Base-by-base conservation (phyloP, 2,113 vertebrate species). In the Pseudorasbora parva region DNA sequence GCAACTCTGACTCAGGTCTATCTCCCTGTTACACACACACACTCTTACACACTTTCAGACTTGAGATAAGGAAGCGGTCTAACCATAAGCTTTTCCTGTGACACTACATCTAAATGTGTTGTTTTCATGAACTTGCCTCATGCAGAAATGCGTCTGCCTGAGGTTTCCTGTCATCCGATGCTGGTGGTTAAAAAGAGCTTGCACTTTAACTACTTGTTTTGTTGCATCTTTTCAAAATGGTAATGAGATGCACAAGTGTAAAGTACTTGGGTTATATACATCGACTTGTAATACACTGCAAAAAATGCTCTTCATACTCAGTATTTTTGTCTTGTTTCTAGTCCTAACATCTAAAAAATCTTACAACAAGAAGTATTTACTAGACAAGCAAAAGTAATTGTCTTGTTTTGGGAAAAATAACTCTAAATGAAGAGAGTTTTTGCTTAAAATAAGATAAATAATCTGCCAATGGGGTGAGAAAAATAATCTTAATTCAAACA, bases 11-110 rank as follows among this genome's bases (percentile, higher is more conserved):
- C 88, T 86, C 64, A 73, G 82, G 86, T 83, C 14, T 30, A 64
- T 54, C 21, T 73, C 27, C 51, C 47, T 49, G 60, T 91, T 86
- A 92, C 37, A 37, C 37, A 37, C 37, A 37, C 11, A 47, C 45
- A 14, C 45, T 4, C 12, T 14, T 1, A 47, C 45, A 12, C 10
- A 11, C 4, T 37, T 37, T 37, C 47, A 75, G 25, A 54, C 27
- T 11, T n/a, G 54, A 73, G 8, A 73, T 19, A 10, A 74, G 45
- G 25, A 56, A 23, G 7, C 23, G 74, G 30, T 41, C 11, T 25
- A 1, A 72, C 51, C 51, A 7, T 37, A 14, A 43, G 41, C 10
- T 25, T 45, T 33, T 66, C 41, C 21, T n/a, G 33, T 37, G 66
- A 8, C 17, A 69, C 64, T 41, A 11, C 19, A 17, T 33, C 30